Conservation (phyloP, 2,888 invertebrate genomes). For the Cynaeus angustus region DNA sequence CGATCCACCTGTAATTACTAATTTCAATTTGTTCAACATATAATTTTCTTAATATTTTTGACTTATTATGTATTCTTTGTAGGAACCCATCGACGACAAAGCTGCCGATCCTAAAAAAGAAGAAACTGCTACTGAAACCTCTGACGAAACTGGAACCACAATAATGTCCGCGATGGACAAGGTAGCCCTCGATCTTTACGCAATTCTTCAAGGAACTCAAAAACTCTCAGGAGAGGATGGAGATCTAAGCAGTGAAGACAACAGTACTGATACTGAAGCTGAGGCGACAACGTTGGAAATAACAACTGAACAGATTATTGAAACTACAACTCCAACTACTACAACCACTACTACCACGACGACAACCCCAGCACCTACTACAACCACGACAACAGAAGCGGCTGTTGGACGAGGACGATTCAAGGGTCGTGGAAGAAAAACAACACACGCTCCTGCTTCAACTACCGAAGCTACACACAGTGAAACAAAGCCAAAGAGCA, state of each 20-base stretch:
- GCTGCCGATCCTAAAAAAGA: slow-evolving; percentile 63
- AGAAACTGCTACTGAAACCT: slow-evolving; percentile 57
- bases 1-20: slow-evolving; percentile 62
- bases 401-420: slow-evolving; percentile 62
- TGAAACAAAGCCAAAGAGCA: slow-evolving; percentile 73
- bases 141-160: slow-evolving; percentile 76
- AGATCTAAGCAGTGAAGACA: slow-evolving; percentile 66
- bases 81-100: slow-evolving; percentile 64
- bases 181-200: slow-evolving; percentile 87
- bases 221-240: slow-evolving; percentile 71
- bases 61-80: slow-evolving; percentile 1
- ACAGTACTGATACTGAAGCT: slow-evolving; percentile 44
- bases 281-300: slow-evolving; percentile 51
- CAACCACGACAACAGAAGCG: slow-evolving; percentile 62
- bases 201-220: slow-evolving; percentile 80
- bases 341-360: slow-evolving; percentile 75
- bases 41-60: neutral
- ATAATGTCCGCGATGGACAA: slow-evolving; percentile 85
- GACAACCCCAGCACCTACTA: slow-evolving; percentile 73
- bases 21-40: slow-evolving; percentile 10
- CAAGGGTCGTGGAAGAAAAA: slow-evolving; percentile 65
- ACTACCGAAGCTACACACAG: slow-evolving; percentile 62
- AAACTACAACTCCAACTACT: slow-evolving; percentile 68
- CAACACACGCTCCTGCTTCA: slow-evolving; percentile 72
- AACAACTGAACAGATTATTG: slow-evolving; percentile 53